Evolutionary conservation across 2,113 vertebrate genomes (phyloP).

Genomic region (Spea multiplicata): DNA sequence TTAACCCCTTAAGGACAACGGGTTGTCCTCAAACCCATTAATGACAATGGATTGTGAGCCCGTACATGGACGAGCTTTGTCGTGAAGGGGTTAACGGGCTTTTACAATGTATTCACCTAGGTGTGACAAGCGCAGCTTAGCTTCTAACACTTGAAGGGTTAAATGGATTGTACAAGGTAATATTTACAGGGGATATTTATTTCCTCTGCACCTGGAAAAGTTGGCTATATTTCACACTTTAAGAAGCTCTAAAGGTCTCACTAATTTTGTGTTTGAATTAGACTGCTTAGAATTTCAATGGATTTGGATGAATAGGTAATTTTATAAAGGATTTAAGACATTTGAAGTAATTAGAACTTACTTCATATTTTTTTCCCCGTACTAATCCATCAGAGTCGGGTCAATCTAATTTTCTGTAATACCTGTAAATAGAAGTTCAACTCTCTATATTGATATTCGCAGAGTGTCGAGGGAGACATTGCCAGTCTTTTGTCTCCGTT

Average conservation of each 20-base stretch:
- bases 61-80: too few relatives aligned
- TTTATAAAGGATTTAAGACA: background rate
- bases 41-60: too few relatives aligned
- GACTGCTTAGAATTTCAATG: background rate
- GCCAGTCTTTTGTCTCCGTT: conserved; percentile 47
- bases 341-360: background rate
- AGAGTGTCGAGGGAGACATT: conserved; percentile 53
- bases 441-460: conserved; percentile 54
- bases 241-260: background rate
- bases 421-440: conserved; percentile 61
- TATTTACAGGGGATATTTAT: too few relatives aligned
- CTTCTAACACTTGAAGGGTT: too few relatives aligned
- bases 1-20: too few relatives aligned
- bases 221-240: background rate
- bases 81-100: too few relatives aligned
- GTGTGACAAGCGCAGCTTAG: too few relatives aligned
- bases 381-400: background rate
- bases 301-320: background rate
- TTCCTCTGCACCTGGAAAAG: background rate
- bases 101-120: too few relatives aligned
- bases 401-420: conserved; percentile 27
- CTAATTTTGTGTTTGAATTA: background rate
- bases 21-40: too few relatives aligned
- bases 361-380: background rate
- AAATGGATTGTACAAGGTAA: too few relatives aligned